phyloP scores from a whole-genome alignment of 2,888 invertebrate species.

The Clostera curtula region DNA sequence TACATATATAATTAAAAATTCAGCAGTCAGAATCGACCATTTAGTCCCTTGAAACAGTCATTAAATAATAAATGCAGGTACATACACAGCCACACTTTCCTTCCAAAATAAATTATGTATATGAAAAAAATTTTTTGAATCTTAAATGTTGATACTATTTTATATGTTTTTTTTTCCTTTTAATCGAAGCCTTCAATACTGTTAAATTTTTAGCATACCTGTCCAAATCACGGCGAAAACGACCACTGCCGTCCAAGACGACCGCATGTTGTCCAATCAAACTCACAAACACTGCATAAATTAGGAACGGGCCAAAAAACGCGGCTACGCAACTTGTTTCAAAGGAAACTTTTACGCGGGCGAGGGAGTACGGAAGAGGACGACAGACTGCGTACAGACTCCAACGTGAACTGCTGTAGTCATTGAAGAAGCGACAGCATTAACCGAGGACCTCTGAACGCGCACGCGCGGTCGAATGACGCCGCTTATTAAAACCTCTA shows the following conservation, averaged over 20 bases:
- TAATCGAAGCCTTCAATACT: too few species aligned
- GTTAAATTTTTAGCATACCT: constrained; percentile 29
- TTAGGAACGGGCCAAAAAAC: too few species aligned
- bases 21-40: too few species aligned
- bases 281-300: constrained; percentile 40
- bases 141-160: background rate
- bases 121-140: too few species aligned
- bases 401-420: constrained; percentile 37
- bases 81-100: too few species aligned
- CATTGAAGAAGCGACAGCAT: constrained; percentile 26
- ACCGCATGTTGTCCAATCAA: constrained; percentile 47
- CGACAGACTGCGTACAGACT: constrained; percentile 35
- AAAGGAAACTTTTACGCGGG: constrained; percentile 45
- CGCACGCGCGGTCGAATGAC: constrained; percentile 48
- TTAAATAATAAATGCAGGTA: too few species aligned
- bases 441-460: constrained; percentile 38
- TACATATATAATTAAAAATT: too few species aligned
- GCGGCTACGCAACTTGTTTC: constrained; percentile 8
- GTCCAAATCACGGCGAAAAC: constrained; percentile 36
- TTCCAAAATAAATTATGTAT: too few species aligned
- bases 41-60: too few species aligned
- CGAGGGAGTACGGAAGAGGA: constrained; percentile 16
- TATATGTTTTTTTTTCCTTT: background rate
- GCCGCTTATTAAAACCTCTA: constrained; percentile 9
- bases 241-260: constrained; percentile 36